Conservation (phyloP, 1,140 invertebrate genomes). For the Lordiphosa clarofinis region DNA sequence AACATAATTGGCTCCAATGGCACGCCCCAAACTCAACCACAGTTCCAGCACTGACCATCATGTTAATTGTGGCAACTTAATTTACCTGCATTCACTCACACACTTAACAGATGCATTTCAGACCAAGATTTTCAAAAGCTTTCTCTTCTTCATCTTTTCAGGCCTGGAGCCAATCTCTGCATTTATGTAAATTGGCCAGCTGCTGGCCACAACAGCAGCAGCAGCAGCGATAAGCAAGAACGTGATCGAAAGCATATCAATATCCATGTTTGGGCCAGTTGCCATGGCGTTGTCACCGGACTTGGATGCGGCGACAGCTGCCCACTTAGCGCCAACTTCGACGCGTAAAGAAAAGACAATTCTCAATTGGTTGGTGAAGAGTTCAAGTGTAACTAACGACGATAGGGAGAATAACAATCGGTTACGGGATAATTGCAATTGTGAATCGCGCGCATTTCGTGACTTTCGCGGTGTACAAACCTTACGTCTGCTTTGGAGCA, state of each 20-base stretch:
- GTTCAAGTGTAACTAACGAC: conserved; percentile 27
- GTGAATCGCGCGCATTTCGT: conserved; percentile 60
- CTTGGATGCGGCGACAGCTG: conserved; percentile 31
- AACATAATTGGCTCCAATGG: no score
- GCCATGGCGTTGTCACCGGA: conserved; percentile 41
- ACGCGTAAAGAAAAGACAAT: conserved; percentile 71
- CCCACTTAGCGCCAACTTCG: conserved; percentile 47
- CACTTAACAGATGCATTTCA: conserved; percentile 19
- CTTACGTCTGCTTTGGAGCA: conserved; percentile 70
- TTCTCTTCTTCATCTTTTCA: conserved; percentile 42
- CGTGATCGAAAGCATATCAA: conserved; percentile 19
- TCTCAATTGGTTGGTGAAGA: conserved; percentile 63
- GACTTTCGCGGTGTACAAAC: conserved; percentile 76
- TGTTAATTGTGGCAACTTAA: conserved; percentile 11
- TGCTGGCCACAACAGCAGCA: conserved; percentile 18
- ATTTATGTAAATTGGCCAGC: conserved; percentile 32
- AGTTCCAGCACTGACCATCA: background rate
- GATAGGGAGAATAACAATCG: conserved; percentile 34
- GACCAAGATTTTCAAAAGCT: conserved; percentile 50
- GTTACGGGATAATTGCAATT: conserved; percentile 42
- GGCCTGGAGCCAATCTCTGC: conserved; percentile 41
- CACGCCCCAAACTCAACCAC: no score
- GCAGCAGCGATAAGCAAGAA: conserved; percentile 19
- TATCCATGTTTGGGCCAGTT: conserved; percentile 26
- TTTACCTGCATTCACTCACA: conserved; percentile 28